Base-by-base conservation (phyloP, 1,140 invertebrate species). In the Drosophila biarmipes region DNA sequence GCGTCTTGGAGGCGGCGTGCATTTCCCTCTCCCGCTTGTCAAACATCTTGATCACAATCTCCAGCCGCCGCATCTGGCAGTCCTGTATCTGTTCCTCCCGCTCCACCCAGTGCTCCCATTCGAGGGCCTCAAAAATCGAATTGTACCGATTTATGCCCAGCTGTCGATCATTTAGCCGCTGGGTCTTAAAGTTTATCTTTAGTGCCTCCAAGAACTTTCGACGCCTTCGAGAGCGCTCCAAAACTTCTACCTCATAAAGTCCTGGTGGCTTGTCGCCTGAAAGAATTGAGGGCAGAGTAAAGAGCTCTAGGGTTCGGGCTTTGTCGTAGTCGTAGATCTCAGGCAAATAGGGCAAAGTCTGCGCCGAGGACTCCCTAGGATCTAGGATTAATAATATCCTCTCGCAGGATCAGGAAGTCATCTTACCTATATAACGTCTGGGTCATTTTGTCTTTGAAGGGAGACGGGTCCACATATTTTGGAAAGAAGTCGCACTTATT, bases 271-370 rank as follows among this genome's bases (percentile, higher is more conserved):
- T 74, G 24, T 81, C 56, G 0, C 84, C 78, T 0, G 73, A 31
- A 19, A 92, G 52, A 4, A 91, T 14, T 1, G 52, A 63, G 10
- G 90, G 31, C 15, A 92, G 52, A 6, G 69, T 80, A 15, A 90
- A 91, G 0, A 92, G 49, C 42, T 92, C 91, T 2, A 80, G 17
- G 2, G 37, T 52, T 29, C 80, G 58, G 15, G 21, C 59, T 8
- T 54, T 19, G 0, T 77, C 78, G 2, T 73, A 62, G 29, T 93
- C 67, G 10, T 92, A 90, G 75, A 94, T 93, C 12, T 93, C 91
- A 0, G 91, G 91, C 29, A 95, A 94, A 57, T 95, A 97, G 3
- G 96, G 95, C 43, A 94, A 86, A 1, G 96, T 97, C 92, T 97
- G 96, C 17, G 94, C 93, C 57, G 96, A 95, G 7, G 94, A 94